A percentile compares a stretch with the other conserved stretches of the same genome.
Evolutionary conservation across 2,113 vertebrate genomes (phyloP).

Genomic region (Oncorhynchus mykiss): DNA sequence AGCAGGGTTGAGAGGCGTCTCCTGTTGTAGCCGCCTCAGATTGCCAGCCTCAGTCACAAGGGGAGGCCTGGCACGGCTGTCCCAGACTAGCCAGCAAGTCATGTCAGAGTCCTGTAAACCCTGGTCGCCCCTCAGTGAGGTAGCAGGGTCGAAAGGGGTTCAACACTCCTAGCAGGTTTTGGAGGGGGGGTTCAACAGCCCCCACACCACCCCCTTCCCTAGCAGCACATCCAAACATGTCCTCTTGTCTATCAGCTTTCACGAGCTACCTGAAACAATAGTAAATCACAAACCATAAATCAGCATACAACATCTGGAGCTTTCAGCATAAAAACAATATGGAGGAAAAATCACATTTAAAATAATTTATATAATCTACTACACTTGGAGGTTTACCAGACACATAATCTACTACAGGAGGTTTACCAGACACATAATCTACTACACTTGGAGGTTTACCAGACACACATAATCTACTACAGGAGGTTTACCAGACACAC

Average conservation of each 20-base stretch:
- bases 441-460: too few relatives aligned
- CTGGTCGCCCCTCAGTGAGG: background rate
- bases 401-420: too few relatives aligned
- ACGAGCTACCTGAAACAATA: background rate
- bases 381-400: too few relatives aligned
- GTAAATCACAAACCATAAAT: background rate
- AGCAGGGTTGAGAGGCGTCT: background rate
- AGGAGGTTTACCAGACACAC: too few relatives aligned
- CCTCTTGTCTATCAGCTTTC: background rate
- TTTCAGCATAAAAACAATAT: conserved; percentile 24
- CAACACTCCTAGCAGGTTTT: background rate
- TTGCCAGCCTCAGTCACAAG: background rate
- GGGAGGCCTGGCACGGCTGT: background rate
- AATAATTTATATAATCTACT: background rate
- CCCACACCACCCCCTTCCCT: background rate
- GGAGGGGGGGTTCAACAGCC: background rate
- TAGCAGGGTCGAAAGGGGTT: background rate
- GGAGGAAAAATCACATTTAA: background rate
- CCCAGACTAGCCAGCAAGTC: background rate
- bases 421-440: too few relatives aligned
- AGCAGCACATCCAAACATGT: background rate
- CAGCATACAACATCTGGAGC: background rate
- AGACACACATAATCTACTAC: too few relatives aligned
- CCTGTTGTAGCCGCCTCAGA: background rate
- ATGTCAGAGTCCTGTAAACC: too few relatives aligned